Base-by-base conservation (phyloP, 2,797 vertebrate genomes). In the Sciurus vulgaris region DNA sequence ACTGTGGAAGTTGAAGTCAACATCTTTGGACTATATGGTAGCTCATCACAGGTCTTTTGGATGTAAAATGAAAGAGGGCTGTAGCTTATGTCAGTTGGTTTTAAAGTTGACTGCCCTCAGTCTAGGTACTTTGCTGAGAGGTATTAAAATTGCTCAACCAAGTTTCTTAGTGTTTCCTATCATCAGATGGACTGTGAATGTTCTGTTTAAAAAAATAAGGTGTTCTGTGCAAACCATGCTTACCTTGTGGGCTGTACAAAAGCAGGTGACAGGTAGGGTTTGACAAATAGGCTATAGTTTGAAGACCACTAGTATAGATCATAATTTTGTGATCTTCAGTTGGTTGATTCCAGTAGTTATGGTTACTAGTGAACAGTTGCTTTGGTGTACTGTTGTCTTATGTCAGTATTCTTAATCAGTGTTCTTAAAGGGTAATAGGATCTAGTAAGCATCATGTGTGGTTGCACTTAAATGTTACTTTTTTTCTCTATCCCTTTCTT, bases 71-170 rank as follows among this genome's bases (percentile, higher is more conserved):
- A 74, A 59, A 49, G 26, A 73, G 28, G 7, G 12, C 20, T 56
- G 13, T 85, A 59, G 59, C n/a, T 89, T 59, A 49, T 85, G 30
- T 47, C 35, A 18, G 8, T 86, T 94, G 65, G 44, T 70, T 30
- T 95, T 81, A 38, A 74, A 59, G 20, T n/a, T 94, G 41, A 41
- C 30, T 83, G 5, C 70, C 77, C 67, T 59, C 65, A 44, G 33
- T 59, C 61, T 85, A 59, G 59, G 78, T 51, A 73, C 17, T 90
- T 92, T 93, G 49, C 49, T 89, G 30, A 91, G 59, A 49, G 5
- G 13, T 8, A 74, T 93, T 81, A 63, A 93, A 86, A 77, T 91
- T 47, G n/a, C 73, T 78, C 49, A 82, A 41, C 81, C 96, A 65
- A 41, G 17, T 91, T 74, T 78, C n/a, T 70, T 22, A 70, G 54